These are phyloP conservation scores for Phthorimaea operculella DNA, from an alignment of 1,140 invertebrate species.

Conservation along the genomic window DNA sequence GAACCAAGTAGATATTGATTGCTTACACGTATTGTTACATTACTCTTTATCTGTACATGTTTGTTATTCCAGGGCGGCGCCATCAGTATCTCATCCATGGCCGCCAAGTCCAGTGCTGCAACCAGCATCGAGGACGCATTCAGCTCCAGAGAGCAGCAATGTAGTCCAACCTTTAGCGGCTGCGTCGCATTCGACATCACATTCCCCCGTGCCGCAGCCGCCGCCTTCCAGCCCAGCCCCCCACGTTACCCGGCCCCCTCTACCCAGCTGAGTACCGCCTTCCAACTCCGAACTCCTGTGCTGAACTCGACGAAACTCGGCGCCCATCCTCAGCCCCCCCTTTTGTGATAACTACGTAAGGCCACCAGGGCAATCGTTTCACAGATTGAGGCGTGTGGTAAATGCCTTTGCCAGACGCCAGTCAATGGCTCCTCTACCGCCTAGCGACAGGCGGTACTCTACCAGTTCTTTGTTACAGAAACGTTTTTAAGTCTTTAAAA, in stretches of 20 bases:
- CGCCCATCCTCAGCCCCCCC: conserved; percentile 56
- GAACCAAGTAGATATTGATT: no score
- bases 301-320: conserved; percentile 67
- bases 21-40: no score
- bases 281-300: conserved; percentile 68
- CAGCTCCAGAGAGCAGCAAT: conserved; percentile 74
- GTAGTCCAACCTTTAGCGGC: no score
- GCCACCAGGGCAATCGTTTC: conserved; percentile 48
- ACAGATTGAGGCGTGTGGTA: background rate
- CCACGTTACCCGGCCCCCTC: conserved; percentile 47
- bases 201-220: conserved; percentile 40
- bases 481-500: background rate
- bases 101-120: conserved; percentile 78
- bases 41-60: no score
- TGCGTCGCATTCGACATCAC: conserved; percentile 41
- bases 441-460: background rate
- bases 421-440: no score
- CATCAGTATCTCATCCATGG: conserved; percentile 74
- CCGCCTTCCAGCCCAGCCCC: conserved; percentile 50
- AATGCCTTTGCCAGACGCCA: background rate
- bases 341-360: conserved; percentile 35
- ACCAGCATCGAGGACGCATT: conserved; percentile 76
- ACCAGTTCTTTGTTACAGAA: background rate
- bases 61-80: conserved; percentile 63
- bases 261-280: conserved; percentile 67